These are phyloP conservation scores for Bathynomus jamesi DNA, from an alignment of 1,140 invertebrate species.

Conservation along the genomic window DNA sequence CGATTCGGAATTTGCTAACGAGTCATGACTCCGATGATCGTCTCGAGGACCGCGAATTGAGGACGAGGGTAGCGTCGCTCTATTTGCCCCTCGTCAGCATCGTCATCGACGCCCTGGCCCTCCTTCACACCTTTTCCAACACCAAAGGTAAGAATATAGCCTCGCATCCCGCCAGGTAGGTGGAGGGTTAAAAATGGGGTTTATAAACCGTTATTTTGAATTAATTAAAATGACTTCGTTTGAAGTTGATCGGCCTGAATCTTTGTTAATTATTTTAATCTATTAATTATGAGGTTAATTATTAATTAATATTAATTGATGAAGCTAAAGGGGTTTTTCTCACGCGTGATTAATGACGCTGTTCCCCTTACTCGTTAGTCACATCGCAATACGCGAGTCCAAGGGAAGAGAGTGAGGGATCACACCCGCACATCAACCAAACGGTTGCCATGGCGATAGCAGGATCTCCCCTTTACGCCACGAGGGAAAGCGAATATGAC, in stretches of 20 bases:
- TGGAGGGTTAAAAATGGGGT: no score
- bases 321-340: no score
- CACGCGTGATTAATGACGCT: no score
- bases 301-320: no score
- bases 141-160: conserved; percentile 7
- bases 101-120: conserved; percentile 71
- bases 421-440: conserved; percentile 54
- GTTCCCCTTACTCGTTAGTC: not conserved
- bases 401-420: conserved; percentile 43
- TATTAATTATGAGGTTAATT: not conserved
- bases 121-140: conserved; percentile 49
- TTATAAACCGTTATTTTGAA: no score
- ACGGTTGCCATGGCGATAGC: conserved; percentile 65
- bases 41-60: conserved; percentile 55
- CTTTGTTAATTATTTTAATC: not conserved
- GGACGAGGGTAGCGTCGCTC: conserved; percentile 62
- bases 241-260: no score
- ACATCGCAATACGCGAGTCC: conserved; percentile 16
- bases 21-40: conserved; percentile 83
- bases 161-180: no score
- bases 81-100: conserved; percentile 77
- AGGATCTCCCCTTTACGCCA: conserved; percentile 47
- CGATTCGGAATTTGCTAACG: conserved; percentile 66
- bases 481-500: conserved; percentile 32
- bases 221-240: no score